Conservation (phyloP, 2,888 invertebrate genomes). For the Perizoma flavofasciatum region DNA sequence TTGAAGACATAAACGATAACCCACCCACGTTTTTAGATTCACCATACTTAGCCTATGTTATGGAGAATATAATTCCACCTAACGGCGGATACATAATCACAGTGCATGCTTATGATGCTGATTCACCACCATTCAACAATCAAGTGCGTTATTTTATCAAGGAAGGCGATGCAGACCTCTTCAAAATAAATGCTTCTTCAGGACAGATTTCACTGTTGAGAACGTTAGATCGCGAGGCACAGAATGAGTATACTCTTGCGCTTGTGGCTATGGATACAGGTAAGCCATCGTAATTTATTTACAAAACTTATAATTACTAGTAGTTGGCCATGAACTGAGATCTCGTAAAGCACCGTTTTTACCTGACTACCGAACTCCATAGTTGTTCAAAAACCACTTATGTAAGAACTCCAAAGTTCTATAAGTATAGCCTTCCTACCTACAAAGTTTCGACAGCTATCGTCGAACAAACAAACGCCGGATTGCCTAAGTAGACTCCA, state of each 20-base stretch:
- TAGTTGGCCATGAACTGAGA: too few species aligned
- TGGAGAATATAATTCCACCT: slow-evolving; percentile 95
- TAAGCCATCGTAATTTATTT: slow-evolving; percentile 68
- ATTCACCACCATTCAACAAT: slow-evolving; percentile 94
- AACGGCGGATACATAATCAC: slow-evolving; percentile 91
- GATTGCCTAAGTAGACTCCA: too few species aligned
- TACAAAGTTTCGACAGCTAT: too few species aligned
- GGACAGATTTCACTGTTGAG: slow-evolving; percentile 94
- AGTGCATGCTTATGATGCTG: slow-evolving; percentile 95
- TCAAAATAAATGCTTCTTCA: slow-evolving; percentile 95
- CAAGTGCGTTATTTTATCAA: slow-evolving; percentile 96
- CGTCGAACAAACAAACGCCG: too few species aligned
- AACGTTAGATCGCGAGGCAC: slow-evolving; percentile 92
- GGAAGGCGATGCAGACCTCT: slow-evolving; percentile 95
- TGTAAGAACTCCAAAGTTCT: neutral
- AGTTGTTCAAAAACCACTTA: neutral
- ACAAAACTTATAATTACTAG: neutral
- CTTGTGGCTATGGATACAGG: slow-evolving; percentile 97
- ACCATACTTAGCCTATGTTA: slow-evolving; percentile 96
- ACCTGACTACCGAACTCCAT: too few species aligned
- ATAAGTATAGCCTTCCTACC: too few species aligned
- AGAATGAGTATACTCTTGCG: slow-evolving; percentile 92
- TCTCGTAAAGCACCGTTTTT: too few species aligned
- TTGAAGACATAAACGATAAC: slow-evolving; percentile 97
- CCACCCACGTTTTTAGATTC: slow-evolving; percentile 96